Conservation (phyloP, 1,140 invertebrate species). For the Hirudo medicinalis region DNA sequence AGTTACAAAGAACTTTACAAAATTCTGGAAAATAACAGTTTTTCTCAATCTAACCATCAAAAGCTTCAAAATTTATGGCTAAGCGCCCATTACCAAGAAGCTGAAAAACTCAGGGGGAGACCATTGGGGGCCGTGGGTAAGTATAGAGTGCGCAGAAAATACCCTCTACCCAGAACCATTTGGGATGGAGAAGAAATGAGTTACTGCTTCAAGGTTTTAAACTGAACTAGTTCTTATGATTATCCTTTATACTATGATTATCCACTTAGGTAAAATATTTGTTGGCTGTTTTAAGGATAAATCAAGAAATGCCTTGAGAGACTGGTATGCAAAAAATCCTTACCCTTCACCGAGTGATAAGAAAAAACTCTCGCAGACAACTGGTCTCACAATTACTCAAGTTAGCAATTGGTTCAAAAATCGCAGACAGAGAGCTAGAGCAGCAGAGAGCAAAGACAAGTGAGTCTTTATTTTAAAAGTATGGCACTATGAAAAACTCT, state of each 20-base stretch:
- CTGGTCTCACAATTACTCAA: conserved; percentile 94
- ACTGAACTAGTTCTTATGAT: too few relatives aligned
- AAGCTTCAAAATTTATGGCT: conserved; percentile 90
- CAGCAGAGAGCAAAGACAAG: conserved; percentile 67
- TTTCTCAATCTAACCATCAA: conserved; percentile 86
- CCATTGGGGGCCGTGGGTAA: conserved; percentile 97
- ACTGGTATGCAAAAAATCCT: conserved; percentile 72
- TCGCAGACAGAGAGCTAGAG: conserved; percentile 73
- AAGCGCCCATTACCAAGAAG: conserved; percentile 95
- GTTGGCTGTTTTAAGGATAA: conserved; percentile 69
- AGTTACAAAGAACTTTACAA: conserved; percentile 84
- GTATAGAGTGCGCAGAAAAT: conserved; percentile 94
- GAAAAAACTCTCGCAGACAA: conserved; percentile 82
- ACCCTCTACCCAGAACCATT: conserved; percentile 89
- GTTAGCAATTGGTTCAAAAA: conserved; percentile 90
- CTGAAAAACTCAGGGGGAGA: conserved; percentile 82
- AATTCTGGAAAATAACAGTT: conserved; percentile 90
- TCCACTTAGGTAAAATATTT: too few relatives aligned
- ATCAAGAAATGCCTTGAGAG: conserved; percentile 72
- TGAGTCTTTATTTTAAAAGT: conserved; percentile 27
- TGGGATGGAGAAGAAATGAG: conserved; percentile 98
- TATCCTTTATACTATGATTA: too few relatives aligned
- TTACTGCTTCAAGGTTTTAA: conserved; percentile 52
- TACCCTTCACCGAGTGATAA: conserved; percentile 90
- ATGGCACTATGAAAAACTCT: too few relatives aligned